Evolutionary conservation across 2,888 invertebrate genomes (phyloP).

Genomic region (Homarus gammarus): DNA sequence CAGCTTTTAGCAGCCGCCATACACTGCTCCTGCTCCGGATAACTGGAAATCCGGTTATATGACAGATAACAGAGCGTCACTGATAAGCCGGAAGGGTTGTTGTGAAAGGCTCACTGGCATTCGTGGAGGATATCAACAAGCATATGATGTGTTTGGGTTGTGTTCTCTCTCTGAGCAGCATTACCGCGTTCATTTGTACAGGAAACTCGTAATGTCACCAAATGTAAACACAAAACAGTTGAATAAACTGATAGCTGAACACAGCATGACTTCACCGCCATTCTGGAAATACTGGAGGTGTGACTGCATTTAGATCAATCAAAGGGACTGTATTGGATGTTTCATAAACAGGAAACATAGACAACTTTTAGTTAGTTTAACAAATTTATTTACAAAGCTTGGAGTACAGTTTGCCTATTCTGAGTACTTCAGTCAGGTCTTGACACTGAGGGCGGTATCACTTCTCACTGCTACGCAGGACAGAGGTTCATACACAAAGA

Average conservation of each 20-base stretch:
- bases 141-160: neutral
- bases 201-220: neutral
- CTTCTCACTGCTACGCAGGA: too few species aligned
- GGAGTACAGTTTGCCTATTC: too few species aligned
- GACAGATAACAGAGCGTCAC: neutral
- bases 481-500: too few species aligned
- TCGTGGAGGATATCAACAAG: neutral
- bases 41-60: conserved; percentile 30
- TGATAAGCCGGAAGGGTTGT: neutral
- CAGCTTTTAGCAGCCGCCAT: conserved; percentile 25
- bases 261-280: neutral
- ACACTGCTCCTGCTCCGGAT: conserved; percentile 25
- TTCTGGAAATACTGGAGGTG: neutral
- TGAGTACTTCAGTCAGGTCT: too few species aligned
- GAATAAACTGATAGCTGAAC: neutral
- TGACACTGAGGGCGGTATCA: too few species aligned
- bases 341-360: too few species aligned
- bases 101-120: neutral
- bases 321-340: neutral
- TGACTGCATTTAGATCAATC: neutral
- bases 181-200: neutral
- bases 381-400: too few species aligned
- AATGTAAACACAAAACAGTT: neutral
- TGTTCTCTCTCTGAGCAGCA: neutral
- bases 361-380: too few species aligned